Evolutionary conservation across 92 coral and sea anemone genomes (phyloP), one percentile per base, ranked within the genome.

Genomic region (Parazoanthus darwini): DNA sequence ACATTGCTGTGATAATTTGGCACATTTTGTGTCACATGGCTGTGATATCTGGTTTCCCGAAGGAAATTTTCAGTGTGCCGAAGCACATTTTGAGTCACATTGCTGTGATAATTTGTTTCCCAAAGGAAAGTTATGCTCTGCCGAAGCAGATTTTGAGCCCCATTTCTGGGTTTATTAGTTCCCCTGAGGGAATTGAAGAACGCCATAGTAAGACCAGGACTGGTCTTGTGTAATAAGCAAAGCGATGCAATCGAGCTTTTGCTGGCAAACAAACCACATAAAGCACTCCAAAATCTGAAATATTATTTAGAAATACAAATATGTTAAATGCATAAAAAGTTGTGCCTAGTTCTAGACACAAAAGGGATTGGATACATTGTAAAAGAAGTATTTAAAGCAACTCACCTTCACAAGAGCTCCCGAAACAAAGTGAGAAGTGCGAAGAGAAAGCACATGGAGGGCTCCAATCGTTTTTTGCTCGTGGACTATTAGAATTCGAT

Each of bases 261-360:
- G 88, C 58, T 20, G 79, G 38, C 79, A 67, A 84, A 58, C 78
- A 84, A 84, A 68, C 88, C 78, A 84, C 88, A 84, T 84, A 84
- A 84, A 84, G 88, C 88, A 84, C 88, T 68, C 88, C 79, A 68
- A 84, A 84, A 84, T 84, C 88, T 50, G 88, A 84, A 84, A 50
- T 39, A 6, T 68, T 58, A 78, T 84, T 84, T 84, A 84, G 48
- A 84, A 84, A 84, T 84, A 84, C 88, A 84, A 84, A 84, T 58
- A 20, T 84, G 88, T 67, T 22, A 68, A 74, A 74, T 74, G 44
- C 78, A 74, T 33, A 29, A 29, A 74, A 29, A 74, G 44, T 74
- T 29, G 33, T 29, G 33, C 33, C 33, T 29, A 29, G 33, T 29
- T 29, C 33, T 29, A 29, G 33, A 29, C 73, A 3, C 73, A 67